Evolutionary conservation across 2,797 vertebrate genomes (phyloP), one percentile per base, ranked within the genome.

Genomic region (Clarias fuscus): DNA sequence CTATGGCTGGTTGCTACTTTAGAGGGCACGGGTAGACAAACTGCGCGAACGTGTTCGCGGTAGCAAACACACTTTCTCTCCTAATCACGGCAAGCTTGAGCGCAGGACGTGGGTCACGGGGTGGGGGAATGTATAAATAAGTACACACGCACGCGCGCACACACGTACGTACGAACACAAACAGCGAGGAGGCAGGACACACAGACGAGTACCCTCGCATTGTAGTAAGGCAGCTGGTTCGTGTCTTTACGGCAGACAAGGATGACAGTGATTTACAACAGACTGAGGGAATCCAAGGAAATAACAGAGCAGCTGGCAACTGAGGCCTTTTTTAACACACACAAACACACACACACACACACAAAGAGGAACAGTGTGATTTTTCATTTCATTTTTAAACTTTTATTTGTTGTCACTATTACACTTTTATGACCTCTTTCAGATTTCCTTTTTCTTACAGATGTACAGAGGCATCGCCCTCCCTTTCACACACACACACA

Each of bases 221-320:
- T n/a, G 43, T 48, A 67, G 89, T 89, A 88, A 92, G 90, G 92
- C 93, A 94, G 93, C 90, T 92, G 91, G 92, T 93, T 94, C 92
- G 89, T 91, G 88, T 85, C 90, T 93, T 86, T 68, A 90, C 85
- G 91, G 30, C 68, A 90, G 93, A 93, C 88, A 90, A 91, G 92
- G 92, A 86, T 93, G 94, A 93, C 93, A 95, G 91, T 95, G 95
- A 95, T 95, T 94, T 95, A 96, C 95, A 91, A 92, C 90, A 90
- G 91, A 92, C 90, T 85, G 86, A 59, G 64, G 27, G 89, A 92
- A 93, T 94, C 89, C 90, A 90, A 92, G 90, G 92, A 93, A 93
- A 94, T 88, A 93, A 92, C 91, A 91, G 91, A 91, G 61, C 91
- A 91, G 92, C 92, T 90, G 91, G 88, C 90, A 90, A 90, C 91